Conservation (phyloP, 2,888 invertebrate genomes). For the Mellilla xanthometata region DNA sequence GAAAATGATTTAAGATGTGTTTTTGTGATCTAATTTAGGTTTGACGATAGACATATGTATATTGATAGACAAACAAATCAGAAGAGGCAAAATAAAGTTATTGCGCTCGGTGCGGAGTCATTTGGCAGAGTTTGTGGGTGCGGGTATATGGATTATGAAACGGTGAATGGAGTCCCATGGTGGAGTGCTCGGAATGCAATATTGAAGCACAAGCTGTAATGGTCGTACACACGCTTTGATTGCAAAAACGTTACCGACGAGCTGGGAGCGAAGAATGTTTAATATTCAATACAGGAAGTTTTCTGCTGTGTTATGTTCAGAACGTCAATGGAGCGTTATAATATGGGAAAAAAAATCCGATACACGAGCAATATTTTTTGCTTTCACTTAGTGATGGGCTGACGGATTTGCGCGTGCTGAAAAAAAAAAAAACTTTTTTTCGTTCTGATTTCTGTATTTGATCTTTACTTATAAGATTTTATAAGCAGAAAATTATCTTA, state of each 20-base stretch:
- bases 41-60: too few relatives aligned
- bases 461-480: too few relatives aligned
- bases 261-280: conserved; percentile 14
- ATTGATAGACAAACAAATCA: conserved; percentile 13
- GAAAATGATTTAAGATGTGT: conserved; percentile 21
- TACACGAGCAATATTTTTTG: neutral
- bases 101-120: conserved; percentile 1
- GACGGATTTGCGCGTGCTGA: too few relatives aligned
- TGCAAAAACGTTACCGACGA: conserved; percentile 18
- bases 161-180: conserved; percentile 3
- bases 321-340: conserved; percentile 8
- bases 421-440: too few relatives aligned
- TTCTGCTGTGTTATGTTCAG: conserved; percentile 9
- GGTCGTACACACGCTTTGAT: conserved; percentile 21
- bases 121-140: neutral
- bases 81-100: conserved; percentile 6
- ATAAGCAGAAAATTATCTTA: too few relatives aligned
- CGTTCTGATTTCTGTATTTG: too few relatives aligned
- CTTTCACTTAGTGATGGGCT: neutral
- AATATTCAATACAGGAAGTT: conserved; percentile 20
- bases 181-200: conserved; percentile 19
- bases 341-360: conserved; percentile 13
- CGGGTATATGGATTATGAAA: conserved; percentile 2
- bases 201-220: conserved; percentile 19
- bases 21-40: conserved; percentile 20